These are phyloP conservation scores for Catajapyx aquilonaris DNA, from an alignment of 1,140 invertebrate genomes.

Conservation along the genomic window DNA sequence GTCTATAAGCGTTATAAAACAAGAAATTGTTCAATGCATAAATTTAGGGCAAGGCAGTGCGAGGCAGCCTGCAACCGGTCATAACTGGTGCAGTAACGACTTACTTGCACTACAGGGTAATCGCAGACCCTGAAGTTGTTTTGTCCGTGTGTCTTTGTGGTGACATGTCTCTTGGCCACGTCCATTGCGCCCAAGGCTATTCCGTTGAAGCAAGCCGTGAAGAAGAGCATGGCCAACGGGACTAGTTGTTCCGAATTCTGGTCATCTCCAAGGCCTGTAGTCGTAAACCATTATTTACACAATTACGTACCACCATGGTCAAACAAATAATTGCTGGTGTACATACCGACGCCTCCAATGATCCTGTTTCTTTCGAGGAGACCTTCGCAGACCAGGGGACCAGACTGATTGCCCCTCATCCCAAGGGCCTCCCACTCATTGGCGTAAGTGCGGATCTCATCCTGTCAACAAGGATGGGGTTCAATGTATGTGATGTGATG, in stretches of 20 bases:
- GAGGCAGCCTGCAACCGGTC: no score
- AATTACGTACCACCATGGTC: neutral
- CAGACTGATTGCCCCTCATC: conserved; percentile 12
- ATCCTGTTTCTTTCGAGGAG: conserved; percentile 9
- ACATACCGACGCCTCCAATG: conserved; percentile 5
- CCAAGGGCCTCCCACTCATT: conserved; percentile 12
- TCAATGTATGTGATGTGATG: no score
- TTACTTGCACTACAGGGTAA: conserved; percentile 10
- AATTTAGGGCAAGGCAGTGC: no score
- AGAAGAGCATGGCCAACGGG: conserved; percentile 4
- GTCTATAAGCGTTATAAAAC: no score
- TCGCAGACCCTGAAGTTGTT: conserved; percentile 12
- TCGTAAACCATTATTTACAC: neutral
- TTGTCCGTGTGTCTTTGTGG: conserved; percentile 11
- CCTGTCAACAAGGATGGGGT: conserved; percentile 4
- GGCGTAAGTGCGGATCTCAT: conserved; percentile 11
- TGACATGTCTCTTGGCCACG: conserved; percentile 12
- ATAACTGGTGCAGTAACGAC: no score
- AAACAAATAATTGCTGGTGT: neutral
- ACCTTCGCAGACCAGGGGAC: conserved; percentile 11
- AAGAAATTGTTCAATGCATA: no score
- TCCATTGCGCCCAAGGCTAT: conserved; percentile 10
- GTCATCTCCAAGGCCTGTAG: conserved; percentile 5
- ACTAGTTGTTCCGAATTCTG: no score
- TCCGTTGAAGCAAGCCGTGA: conserved; percentile 9